These are phyloP conservation scores for Amphipoea oculea DNA, from an alignment of 2,888 invertebrate genomes.

Conservation along the genomic window DNA sequence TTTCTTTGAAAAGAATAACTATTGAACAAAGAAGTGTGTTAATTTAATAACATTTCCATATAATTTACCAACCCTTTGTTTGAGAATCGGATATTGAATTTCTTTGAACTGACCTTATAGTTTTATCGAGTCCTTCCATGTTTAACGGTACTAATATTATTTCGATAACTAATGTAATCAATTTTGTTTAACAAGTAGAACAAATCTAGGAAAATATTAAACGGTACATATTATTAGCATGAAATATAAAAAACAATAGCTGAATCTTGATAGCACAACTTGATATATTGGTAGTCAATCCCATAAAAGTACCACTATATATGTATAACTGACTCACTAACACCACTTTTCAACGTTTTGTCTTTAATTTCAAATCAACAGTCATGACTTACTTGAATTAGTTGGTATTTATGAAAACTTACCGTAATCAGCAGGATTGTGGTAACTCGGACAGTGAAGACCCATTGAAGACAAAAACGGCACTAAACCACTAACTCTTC, in stretches of 20 bases:
- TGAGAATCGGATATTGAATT: conserved; percentile 31
- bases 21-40: conserved; percentile 6
- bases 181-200: background rate
- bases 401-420: conserved; percentile 69
- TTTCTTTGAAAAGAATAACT: conserved; percentile 5
- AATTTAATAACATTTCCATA: conserved; percentile 13
- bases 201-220: background rate
- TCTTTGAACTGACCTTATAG: conserved; percentile 15
- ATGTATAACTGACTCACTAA: background rate
- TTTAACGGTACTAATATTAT: conserved; percentile 22
- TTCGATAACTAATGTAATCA: conserved; percentile 7
- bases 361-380: conserved; percentile 9
- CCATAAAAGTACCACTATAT: background rate
- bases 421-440: conserved; percentile 99
- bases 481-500: conserved; percentile 95
- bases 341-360: background rate
- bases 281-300: background rate
- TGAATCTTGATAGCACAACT: background rate
- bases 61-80: conserved; percentile 22
- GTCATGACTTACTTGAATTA: too few relatives aligned
- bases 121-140: conserved; percentile 25
- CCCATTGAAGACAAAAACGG: conserved; percentile 96
- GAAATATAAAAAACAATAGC: background rate
- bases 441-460: conserved; percentile 97
- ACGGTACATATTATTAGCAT: too few relatives aligned